phyloP scores from a whole-genome alignment of 2,797 vertebrate genomes.

The Lepilemur ruficaudatus region DNA sequence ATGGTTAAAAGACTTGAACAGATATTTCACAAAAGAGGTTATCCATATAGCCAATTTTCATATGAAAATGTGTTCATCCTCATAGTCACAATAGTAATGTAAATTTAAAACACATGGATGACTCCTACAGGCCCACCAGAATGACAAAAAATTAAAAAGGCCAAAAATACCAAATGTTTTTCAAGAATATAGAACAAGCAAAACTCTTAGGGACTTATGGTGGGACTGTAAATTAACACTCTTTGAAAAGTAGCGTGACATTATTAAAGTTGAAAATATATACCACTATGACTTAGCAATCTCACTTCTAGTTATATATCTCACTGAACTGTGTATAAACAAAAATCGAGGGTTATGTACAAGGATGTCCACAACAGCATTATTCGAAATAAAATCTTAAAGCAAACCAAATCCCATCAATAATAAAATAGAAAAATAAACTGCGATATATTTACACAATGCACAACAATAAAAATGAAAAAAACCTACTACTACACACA shows the following conservation, averaged over 20 bases:
- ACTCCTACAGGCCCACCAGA: not conserved
- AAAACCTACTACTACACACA: not conserved
- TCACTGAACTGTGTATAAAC: not conserved
- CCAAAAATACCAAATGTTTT: not conserved
- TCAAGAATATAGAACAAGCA: not conserved
- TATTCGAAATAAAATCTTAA: not conserved
- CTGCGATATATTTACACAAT: not conserved
- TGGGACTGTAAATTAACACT: not conserved
- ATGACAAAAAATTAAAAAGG: not conserved
- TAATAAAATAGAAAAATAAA: not conserved
- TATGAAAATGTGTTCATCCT: not conserved
- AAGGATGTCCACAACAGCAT: not conserved
- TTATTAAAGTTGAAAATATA: not conserved
- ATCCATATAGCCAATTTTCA: not conserved
- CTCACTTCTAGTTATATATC: not conserved
- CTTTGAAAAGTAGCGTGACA: not conserved
- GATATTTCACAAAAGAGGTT: not conserved
- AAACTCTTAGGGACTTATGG: not conserved
- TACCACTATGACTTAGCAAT: not conserved
- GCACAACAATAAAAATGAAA: not conserved
- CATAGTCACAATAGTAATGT: not conserved
- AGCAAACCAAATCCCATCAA: not conserved
- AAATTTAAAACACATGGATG: not conserved
- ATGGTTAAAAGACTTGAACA: not conserved
- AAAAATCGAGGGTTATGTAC: not conserved